phyloP scores from a whole-genome alignment of 2,113 vertebrate species.

The Syngnathus floridae region DNA sequence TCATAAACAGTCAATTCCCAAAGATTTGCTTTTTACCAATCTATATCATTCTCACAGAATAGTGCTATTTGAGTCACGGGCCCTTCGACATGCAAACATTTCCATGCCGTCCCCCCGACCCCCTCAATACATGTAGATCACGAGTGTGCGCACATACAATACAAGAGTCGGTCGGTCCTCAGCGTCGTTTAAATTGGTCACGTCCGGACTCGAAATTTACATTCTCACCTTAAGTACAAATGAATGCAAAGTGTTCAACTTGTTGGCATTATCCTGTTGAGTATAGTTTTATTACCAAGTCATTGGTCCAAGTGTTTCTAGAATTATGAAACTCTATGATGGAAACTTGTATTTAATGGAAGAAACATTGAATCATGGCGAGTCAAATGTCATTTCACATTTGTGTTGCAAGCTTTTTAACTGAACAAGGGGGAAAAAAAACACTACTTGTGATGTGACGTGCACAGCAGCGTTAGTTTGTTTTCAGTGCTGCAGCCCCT shows the following conservation, averaged over 20 bases:
- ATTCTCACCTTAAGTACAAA: not conserved
- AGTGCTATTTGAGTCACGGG: constrained; percentile 13
- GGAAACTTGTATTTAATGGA: constrained; percentile 2
- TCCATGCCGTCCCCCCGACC: constrained; percentile 2
- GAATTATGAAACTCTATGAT: not conserved
- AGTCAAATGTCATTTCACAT: constrained; percentile 1
- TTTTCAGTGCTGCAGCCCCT: constrained; percentile 6
- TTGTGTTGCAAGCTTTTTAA: constrained; percentile 6
- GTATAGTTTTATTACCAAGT: constrained; percentile 15
- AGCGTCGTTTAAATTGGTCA: not conserved
- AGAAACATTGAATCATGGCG: constrained; percentile 1
- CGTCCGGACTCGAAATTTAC: not conserved
- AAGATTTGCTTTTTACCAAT: constrained; percentile 14
- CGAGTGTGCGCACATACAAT: not conserved
- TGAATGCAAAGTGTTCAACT: not conserved
- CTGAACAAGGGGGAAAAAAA: not conserved
- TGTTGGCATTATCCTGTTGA: constrained; percentile 2
- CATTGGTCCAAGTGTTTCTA: constrained; percentile 28
- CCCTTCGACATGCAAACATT: constrained; percentile 12
- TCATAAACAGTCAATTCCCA: constrained; percentile 4
- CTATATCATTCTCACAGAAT: not conserved
- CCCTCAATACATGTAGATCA: not conserved
- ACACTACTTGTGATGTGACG: not conserved
- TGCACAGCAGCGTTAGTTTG: not conserved
- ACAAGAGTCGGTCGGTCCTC: not conserved